Percentiles rank a stretch among this genome's conserved stretches.
These are phyloP conservation scores for Carcharodon carcharias DNA, from an alignment of 2,797 vertebrate genomes.

Conservation along the genomic window DNA sequence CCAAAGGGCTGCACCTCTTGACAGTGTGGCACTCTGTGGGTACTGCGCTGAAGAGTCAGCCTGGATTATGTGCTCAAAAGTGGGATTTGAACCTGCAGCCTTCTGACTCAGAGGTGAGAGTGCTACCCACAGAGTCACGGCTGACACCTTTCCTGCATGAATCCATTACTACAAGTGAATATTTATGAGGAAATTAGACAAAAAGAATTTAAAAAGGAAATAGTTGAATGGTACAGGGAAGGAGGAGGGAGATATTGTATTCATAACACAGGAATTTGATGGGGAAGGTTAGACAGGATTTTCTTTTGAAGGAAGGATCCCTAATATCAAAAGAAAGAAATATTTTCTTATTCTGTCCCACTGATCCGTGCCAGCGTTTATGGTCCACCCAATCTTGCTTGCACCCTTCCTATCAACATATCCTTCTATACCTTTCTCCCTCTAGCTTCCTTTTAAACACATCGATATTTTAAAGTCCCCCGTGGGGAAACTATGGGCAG, in stretches of 20 bases:
- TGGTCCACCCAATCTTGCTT: neutral
- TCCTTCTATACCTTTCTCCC: neutral
- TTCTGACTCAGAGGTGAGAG: neutral
- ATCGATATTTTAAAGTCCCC: neutral
- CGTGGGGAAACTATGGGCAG: neutral
- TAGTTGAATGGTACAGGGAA: neutral
- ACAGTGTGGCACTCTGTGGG: too few species aligned
- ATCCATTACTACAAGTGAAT: neutral
- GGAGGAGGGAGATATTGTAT: neutral
- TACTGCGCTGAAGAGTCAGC: neutral
- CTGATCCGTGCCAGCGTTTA: neutral
- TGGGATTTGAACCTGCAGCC: neutral
- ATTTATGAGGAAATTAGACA: neutral
- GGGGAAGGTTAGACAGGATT: neutral
- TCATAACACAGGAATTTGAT: too few species aligned
- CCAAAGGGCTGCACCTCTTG: too few species aligned
- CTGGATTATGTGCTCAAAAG: neutral
- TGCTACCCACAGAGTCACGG: neutral
- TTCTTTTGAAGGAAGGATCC: neutral
- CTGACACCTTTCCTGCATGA: neutral
- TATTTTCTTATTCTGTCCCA: neutral
- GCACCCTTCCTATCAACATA: neutral
- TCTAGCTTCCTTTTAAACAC: neutral
- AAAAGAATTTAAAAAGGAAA: neutral
- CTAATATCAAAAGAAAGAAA: neutral